Conservation (phyloP, 2,888 invertebrate species). For the Sisyra terminalis region DNA sequence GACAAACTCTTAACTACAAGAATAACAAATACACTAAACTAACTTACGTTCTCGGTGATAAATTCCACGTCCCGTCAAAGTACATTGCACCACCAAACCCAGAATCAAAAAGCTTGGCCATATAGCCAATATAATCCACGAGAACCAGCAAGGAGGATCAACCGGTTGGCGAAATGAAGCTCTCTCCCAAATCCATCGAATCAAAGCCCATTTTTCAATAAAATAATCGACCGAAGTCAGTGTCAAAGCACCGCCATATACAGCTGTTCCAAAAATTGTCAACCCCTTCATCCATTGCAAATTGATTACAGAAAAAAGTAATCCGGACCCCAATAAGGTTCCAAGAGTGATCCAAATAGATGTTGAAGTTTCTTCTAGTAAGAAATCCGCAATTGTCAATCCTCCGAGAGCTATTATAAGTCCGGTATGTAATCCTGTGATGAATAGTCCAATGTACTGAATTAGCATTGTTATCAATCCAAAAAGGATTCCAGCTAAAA, state of each 20-base stretch:
- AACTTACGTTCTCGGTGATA: conserved; percentile 40
- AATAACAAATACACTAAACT: background rate
- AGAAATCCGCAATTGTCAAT: conserved; percentile 40
- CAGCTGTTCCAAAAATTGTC: conserved; percentile 55
- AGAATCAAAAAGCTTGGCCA: conserved; percentile 56
- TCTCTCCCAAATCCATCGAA: conserved; percentile 55
- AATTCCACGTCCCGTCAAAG: conserved; percentile 48
- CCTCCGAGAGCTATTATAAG: conserved; percentile 42
- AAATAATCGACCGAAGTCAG: conserved; percentile 57
- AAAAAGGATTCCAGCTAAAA: conserved; percentile 57
- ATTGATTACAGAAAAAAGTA: conserved; percentile 52
- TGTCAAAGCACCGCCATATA: conserved; percentile 61
- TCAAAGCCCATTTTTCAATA: conserved; percentile 51
- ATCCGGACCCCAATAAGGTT: conserved; percentile 45
- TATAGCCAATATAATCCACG: conserved; percentile 54
- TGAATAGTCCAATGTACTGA: conserved; percentile 66
- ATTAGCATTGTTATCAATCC: conserved; percentile 70
- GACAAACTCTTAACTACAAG: background rate
- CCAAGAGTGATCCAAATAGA: conserved; percentile 57
- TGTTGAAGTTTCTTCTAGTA: conserved; percentile 34
- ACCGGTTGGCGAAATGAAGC: conserved; percentile 37
- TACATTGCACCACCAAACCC: conserved; percentile 50
- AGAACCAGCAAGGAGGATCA: conserved; percentile 48
- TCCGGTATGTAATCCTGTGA: conserved; percentile 65
- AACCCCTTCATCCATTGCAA: conserved; percentile 60